phyloP scores from a whole-genome alignment of 1,140 invertebrate genomes.

The Phymorhynchus buccinoides region DNA sequence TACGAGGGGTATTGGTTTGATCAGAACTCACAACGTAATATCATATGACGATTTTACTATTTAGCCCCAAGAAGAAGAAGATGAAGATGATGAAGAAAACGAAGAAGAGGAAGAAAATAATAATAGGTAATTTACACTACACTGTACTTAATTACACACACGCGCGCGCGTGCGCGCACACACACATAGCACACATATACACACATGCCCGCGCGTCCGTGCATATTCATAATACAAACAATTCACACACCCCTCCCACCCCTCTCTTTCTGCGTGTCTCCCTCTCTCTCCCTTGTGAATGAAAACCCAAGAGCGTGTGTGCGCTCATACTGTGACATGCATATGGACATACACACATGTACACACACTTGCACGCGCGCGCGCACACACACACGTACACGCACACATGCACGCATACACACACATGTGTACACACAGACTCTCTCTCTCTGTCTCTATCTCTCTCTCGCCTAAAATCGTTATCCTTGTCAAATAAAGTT shows the following conservation, averaged over 20 bases:
- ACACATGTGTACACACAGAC: neutral
- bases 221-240: neutral
- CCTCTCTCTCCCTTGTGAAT: no score
- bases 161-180: slow-evolving; percentile 10
- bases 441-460: no score
- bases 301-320: neutral
- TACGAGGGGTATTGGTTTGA: no score
- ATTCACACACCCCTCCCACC: no score
- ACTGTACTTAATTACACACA: neutral
- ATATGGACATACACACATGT: neutral
- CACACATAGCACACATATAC: neutral
- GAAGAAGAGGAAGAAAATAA: no score
- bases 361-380: neutral
- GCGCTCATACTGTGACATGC: neutral
- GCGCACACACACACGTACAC: neutral
- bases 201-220: neutral
- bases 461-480: neutral
- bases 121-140: no score
- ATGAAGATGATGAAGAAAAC: no score
- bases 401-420: neutral
- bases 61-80: no score
- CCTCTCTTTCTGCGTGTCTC: no score
- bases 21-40: no score
- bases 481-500: neutral
- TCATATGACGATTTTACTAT: no score